Percentiles rank a stretch among this genome's conserved stretches.
phyloP scores from a whole-genome alignment of 2,797 vertebrate species.

The Tinamus major region DNA sequence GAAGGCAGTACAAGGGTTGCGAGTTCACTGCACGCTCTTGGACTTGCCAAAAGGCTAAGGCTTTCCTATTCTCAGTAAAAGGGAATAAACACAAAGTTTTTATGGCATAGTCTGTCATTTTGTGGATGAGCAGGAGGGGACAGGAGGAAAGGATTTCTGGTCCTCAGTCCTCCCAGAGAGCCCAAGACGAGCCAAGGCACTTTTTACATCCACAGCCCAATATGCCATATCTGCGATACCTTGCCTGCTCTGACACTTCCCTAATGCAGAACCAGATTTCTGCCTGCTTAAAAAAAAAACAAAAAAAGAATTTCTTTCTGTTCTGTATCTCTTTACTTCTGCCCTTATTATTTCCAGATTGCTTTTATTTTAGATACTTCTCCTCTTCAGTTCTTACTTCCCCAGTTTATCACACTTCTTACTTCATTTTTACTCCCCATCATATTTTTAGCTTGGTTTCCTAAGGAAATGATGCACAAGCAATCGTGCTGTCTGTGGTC shows the following conservation, averaged over 20 bases:
- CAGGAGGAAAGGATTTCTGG: background rate
- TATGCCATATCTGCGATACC: fast-evolving
- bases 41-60: background rate
- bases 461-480: conserved; percentile 45
- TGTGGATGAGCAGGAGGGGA: background rate
- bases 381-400: conserved; percentile 41
- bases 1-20: background rate
- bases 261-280: background rate
- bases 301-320: background rate
- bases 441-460: conserved; percentile 48
- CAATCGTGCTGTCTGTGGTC: background rate
- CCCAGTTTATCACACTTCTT: conserved; percentile 18
- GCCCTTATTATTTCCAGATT: background rate
- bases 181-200: background rate
- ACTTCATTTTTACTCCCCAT: background rate
- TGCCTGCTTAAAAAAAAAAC: background rate
- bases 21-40: background rate
- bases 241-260: background rate
- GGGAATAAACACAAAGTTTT: background rate
- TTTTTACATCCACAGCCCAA: too few species aligned
- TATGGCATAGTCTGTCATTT: background rate
- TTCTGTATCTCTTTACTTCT: background rate
- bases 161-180: background rate
- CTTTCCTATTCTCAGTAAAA: background rate
- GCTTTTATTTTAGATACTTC: conserved; percentile 49